Conservation (phyloP, 2,113 vertebrate species). For the Corvus moneduloides region DNA sequence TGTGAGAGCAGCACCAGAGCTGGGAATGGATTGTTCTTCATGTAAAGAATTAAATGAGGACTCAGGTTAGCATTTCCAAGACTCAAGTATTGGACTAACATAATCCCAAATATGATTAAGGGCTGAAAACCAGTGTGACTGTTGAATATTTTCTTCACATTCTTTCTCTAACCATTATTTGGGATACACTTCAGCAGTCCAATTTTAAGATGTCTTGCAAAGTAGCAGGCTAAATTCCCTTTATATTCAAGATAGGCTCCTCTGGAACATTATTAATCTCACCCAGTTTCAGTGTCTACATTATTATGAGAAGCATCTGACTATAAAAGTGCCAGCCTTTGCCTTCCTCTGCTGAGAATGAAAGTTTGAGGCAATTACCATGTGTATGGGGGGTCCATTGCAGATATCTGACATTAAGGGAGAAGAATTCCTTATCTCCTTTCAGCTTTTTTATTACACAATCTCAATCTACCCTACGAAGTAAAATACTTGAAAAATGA, state of each 20-base stretch:
- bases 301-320: neutral
- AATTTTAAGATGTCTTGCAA: neutral
- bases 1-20: neutral
- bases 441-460: neutral
- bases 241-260: neutral
- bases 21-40: neutral
- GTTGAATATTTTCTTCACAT: slow-evolving; percentile 8
- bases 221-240: neutral
- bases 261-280: neutral
- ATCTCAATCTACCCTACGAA: neutral
- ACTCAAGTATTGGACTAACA: neutral
- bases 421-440: neutral
- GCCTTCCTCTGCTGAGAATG: neutral
- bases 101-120: neutral
- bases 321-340: neutral
- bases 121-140: neutral
- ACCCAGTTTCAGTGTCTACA: neutral
- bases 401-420: neutral
- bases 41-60: neutral
- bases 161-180: neutral
- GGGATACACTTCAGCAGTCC: neutral
- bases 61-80: neutral
- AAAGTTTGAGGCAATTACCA: neutral
- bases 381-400: neutral
- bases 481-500: neutral